Evolutionary conservation across 2,113 vertebrate genomes (phyloP).

Genomic region (Lagopus muta): DNA sequence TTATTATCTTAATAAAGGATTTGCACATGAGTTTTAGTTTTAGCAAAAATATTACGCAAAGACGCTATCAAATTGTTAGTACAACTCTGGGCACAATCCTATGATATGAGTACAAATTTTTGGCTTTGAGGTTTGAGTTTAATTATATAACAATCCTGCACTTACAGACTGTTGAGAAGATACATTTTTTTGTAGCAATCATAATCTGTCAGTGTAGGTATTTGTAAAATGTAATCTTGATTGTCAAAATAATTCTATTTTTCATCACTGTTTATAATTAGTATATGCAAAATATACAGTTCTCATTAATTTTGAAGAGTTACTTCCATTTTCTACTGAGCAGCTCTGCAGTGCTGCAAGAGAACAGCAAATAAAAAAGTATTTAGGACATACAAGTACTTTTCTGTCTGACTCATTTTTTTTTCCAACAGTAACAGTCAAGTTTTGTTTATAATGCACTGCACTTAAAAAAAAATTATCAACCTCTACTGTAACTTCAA

Average conservation of each 20-base stretch:
- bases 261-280: background rate
- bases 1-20: background rate
- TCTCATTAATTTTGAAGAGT: background rate
- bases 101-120: background rate
- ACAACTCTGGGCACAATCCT: background rate
- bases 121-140: background rate
- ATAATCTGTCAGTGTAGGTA: background rate
- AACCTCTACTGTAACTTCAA: background rate
- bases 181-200: background rate
- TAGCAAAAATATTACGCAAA: too few relatives aligned
- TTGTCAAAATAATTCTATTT: background rate
- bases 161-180: background rate
- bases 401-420: background rate
- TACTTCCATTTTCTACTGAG: background rate
- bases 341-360: background rate
- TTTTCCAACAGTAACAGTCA: background rate
- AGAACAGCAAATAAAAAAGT: background rate
- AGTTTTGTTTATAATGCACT: background rate
- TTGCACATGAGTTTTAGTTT: background rate
- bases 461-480: background rate
- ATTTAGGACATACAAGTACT: background rate
- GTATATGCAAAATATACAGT: background rate
- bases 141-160: background rate
- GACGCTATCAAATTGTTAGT: background rate
- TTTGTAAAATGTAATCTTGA: background rate